Evolutionary conservation across 2,797 vertebrate species (phyloP).

Genomic region (Phrynocephalus forsythii): DNA sequence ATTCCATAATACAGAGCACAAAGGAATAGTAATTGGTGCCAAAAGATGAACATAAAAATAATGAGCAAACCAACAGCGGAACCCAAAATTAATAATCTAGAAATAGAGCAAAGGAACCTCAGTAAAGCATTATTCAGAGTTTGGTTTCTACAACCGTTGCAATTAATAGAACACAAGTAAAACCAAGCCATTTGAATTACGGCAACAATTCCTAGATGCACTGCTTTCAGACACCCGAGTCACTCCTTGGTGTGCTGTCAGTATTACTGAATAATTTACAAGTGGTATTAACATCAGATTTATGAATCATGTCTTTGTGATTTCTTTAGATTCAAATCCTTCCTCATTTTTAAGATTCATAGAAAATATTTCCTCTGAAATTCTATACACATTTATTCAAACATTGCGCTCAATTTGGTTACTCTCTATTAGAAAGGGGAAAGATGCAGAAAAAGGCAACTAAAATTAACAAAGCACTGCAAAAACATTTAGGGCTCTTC

Average conservation of each 20-base stretch:
- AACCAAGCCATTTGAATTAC: constrained; percentile 1
- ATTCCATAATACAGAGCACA: no score
- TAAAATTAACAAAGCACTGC: no score
- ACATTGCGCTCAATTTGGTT: background rate
- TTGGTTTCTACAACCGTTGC: background rate
- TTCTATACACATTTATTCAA: background rate
- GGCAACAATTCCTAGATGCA: background rate
- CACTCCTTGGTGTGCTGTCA: background rate
- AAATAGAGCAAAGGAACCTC: background rate
- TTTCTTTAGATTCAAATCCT: background rate
- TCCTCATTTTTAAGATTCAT: background rate
- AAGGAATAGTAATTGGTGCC: no score
- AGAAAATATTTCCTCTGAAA: background rate
- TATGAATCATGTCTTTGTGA: background rate
- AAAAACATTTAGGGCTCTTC: no score
- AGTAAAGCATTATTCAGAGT: background rate
- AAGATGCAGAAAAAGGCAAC: no score
- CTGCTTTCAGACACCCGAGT: background rate
- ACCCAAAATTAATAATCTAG: background rate
- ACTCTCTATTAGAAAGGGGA: no score
- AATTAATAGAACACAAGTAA: background rate
- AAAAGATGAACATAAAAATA: no score
- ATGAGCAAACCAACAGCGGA: no score
- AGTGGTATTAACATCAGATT: background rate
- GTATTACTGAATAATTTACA: background rate